phyloP scores from a whole-genome alignment of 37 sponge, comb jelly and placozoan species.

The Axinella damicornis region DNA sequence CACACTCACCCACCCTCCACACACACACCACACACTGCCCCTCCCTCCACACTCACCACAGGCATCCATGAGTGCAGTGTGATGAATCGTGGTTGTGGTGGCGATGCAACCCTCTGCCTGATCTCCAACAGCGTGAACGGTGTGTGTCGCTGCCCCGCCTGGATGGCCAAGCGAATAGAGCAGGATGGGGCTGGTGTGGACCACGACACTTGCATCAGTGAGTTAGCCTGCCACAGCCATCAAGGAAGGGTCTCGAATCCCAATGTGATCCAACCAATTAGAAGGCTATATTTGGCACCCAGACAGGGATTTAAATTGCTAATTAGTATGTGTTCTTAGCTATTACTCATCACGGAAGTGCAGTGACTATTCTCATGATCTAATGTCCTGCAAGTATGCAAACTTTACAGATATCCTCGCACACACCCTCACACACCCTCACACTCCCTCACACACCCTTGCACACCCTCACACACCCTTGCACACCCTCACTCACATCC shows the following conservation, averaged over 20 bases:
- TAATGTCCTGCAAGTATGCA: no score
- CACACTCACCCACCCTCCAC: not conserved
- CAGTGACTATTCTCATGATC: no score
- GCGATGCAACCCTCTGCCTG: constrained; percentile 31
- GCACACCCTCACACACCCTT: not conserved
- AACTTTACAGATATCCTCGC: no score
- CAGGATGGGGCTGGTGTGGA: not conserved
- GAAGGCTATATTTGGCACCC: no score
- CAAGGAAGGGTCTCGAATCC: no score
- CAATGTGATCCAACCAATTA: no score
- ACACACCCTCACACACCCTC: no score
- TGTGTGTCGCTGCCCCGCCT: constrained; percentile 5
- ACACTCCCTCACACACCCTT: not conserved
- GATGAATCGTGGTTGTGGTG: constrained; percentile 2
- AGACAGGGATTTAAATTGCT: no score
- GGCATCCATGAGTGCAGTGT: constrained; percentile 29
- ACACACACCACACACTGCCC: no score
- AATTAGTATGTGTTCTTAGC: no score
- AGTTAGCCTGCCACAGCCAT: not conserved
- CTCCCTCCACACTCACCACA: no score
- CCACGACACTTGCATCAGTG: not conserved
- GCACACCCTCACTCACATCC: not conserved
- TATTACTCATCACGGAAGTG: no score
- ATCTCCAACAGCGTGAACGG: not conserved
- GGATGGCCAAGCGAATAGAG: not conserved